Percentiles rank a stretch among this genome's conserved stretches.
Conservation (phyloP, 2,888 invertebrate genomes). For the Furcula furcula region DNA sequence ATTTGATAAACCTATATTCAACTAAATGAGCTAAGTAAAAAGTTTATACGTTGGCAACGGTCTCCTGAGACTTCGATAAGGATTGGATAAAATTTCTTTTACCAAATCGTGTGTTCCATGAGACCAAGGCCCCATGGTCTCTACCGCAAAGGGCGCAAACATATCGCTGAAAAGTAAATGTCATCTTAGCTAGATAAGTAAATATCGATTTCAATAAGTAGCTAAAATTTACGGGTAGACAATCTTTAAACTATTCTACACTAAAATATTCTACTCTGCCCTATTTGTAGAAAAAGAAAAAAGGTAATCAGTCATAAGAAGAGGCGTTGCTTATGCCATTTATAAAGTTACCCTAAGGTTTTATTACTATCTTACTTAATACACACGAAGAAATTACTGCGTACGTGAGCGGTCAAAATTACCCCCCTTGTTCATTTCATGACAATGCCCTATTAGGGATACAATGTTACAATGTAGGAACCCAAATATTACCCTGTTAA, state of each 20-base stretch:
- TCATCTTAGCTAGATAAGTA: too few relatives aligned
- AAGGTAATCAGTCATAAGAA: constrained; percentile 20
- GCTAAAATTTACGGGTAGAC: too few relatives aligned
- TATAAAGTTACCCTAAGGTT: constrained; percentile 51
- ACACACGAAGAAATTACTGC: constrained; percentile 49
- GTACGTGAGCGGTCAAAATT: constrained; percentile 60
- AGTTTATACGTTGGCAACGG: too few relatives aligned
- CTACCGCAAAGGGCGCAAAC: too few relatives aligned
- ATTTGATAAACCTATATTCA: too few relatives aligned
- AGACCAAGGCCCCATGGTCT: too few relatives aligned
- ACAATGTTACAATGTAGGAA: constrained; percentile 49
- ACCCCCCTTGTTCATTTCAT: constrained; percentile 47
- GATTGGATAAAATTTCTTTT: too few relatives aligned
- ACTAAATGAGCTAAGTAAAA: too few relatives aligned
- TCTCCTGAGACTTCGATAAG: too few relatives aligned
- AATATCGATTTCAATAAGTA: too few relatives aligned
- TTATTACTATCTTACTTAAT: constrained; percentile 64
- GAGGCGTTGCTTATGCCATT: constrained; percentile 47
- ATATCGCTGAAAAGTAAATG: too few relatives aligned
- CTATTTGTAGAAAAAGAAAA: constrained; percentile 15
- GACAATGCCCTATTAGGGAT: constrained; percentile 63
- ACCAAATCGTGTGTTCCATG: too few relatives aligned
- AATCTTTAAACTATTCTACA: neutral
- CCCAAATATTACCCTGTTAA: constrained; percentile 32
- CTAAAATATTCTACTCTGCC: constrained; percentile 2